Conservation (phyloP, 35 echinoderm and acorn worm species). For the Lytechinus variegatus region DNA sequence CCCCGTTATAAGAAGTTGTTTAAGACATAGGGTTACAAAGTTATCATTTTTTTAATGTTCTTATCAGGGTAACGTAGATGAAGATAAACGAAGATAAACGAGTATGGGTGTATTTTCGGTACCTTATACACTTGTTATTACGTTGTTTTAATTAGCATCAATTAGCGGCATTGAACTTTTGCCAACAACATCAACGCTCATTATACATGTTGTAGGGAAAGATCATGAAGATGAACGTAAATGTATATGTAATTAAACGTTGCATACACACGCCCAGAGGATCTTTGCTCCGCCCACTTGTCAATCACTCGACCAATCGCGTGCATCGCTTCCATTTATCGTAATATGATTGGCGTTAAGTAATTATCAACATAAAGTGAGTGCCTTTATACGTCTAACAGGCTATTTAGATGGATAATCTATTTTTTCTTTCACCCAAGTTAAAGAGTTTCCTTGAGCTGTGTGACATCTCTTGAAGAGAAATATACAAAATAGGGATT, state of each 20-base stretch:
- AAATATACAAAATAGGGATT: background rate
- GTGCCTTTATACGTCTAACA: background rate
- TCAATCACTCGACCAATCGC: background rate
- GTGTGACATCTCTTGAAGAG: background rate
- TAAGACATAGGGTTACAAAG: too few species aligned
- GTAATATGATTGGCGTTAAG: background rate
- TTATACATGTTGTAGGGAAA: background rate
- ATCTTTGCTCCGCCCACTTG: slow-evolving; percentile 9
- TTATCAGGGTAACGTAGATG: too few species aligned
- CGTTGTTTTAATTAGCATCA: background rate
- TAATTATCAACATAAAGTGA: background rate
- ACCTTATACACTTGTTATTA: background rate
- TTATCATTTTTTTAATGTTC: too few species aligned
- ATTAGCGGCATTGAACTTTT: background rate
- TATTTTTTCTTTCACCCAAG: background rate
- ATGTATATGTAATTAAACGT: background rate
- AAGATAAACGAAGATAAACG: too few species aligned
- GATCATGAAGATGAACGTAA: background rate
- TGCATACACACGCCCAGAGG: background rate
- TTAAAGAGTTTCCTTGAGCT: background rate
- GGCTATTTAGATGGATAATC: background rate
- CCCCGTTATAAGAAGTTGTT: too few species aligned
- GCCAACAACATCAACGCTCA: background rate
- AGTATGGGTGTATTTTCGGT: background rate
- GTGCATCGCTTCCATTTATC: background rate